Conservation (phyloP, 2,113 vertebrate genomes). For the Periophthalmodon schlosseri region DNA sequence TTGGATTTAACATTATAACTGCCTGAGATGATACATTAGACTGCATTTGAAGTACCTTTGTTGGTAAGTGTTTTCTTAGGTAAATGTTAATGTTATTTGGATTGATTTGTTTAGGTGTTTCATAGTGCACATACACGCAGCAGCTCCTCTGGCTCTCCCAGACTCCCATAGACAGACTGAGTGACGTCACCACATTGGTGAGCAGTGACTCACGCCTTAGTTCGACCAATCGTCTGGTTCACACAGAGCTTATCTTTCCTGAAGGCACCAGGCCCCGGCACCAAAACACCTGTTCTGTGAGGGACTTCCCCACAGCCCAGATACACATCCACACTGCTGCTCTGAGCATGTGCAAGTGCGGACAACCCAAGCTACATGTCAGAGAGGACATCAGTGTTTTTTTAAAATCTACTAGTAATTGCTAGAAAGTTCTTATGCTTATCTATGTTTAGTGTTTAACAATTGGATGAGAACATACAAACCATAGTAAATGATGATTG, state of each 20-base stretch:
- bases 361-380: not conserved
- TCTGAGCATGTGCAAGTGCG: not conserved
- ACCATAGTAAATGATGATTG: too few relatives aligned
- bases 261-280: constrained; percentile 47
- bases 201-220: constrained; percentile 64
- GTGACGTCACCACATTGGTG: constrained; percentile 72
- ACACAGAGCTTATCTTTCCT: constrained; percentile 66
- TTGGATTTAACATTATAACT: too few relatives aligned
- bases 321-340: not conserved
- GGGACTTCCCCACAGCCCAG: constrained; percentile 9
- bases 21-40: too few relatives aligned
- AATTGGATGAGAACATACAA: too few relatives aligned
- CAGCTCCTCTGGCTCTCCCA: not conserved
- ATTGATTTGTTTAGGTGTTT: not conserved
- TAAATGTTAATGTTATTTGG: not conserved
- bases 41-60: too few relatives aligned
- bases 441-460: too few relatives aligned
- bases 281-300: constrained; percentile 11
- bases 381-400: not conserved
- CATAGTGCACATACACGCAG: not conserved
- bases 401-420: not conserved
- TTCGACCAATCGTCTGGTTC: constrained; percentile 64
- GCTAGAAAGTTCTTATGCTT: too few relatives aligned
- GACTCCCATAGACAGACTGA: constrained; percentile 24
- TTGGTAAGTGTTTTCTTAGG: not conserved